Conservation (phyloP, 2,888 invertebrate genomes). For the Drosophila fungiperda region DNA sequence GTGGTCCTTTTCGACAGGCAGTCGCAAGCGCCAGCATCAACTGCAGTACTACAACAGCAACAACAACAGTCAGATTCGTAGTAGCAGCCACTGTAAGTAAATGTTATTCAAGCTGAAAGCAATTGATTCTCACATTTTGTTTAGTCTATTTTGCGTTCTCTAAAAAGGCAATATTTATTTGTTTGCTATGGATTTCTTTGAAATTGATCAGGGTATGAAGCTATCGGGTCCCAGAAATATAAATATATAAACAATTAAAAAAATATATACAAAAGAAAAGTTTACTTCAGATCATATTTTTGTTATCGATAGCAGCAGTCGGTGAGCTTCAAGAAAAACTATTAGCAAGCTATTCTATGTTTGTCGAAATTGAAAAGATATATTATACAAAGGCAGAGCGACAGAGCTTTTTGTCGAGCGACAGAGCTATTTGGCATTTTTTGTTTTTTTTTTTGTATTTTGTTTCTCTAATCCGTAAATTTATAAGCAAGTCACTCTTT, state of each 20-base stretch:
- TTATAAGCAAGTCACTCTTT: conserved; percentile 31
- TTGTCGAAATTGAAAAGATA: conserved; percentile 29
- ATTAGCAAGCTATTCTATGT: conserved; percentile 9
- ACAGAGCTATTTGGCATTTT: conserved; percentile 21
- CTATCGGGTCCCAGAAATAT: background rate
- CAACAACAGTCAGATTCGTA: conserved; percentile 13
- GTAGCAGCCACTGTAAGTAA: conserved; percentile 59
- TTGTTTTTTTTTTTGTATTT: conserved; percentile 35
- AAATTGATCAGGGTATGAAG: background rate
- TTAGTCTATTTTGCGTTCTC: background rate
- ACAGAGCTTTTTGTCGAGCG: background rate
- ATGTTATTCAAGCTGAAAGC: background rate
- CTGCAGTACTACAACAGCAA: conserved; percentile 33
- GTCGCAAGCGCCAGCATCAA: conserved; percentile 74
- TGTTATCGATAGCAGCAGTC: background rate
- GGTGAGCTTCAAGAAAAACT: background rate
- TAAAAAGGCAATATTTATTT: background rate
- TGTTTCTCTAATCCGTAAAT: conserved; percentile 46
- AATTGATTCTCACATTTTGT: background rate
- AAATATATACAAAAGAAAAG: background rate
- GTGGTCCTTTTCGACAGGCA: conserved; percentile 52
- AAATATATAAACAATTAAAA: background rate
- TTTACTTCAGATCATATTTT: background rate
- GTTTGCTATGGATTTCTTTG: background rate
- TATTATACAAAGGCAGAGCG: conserved; percentile 8